These are phyloP conservation scores for Stegodyphus dumicola DNA, from an alignment of 1,140 invertebrate genomes.

Conservation along the genomic window DNA sequence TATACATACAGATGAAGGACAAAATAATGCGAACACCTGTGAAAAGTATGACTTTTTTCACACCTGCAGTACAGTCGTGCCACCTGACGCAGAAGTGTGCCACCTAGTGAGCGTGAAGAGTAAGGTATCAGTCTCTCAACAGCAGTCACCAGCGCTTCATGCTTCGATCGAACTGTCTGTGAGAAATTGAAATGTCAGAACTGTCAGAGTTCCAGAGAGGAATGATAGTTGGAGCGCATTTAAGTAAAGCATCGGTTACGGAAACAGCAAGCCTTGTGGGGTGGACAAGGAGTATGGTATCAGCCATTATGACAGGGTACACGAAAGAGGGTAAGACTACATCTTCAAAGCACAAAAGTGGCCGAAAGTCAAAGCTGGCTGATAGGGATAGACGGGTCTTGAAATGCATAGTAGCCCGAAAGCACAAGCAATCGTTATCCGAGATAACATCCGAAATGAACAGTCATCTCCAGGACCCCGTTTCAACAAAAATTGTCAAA, in stretches of 20 bases:
- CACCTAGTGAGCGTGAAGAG: neutral
- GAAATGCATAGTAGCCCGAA: neutral
- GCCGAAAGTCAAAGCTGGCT: slow-evolving; percentile 13
- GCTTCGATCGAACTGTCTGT: too few relatives aligned
- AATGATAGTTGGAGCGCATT: neutral
- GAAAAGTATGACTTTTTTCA: too few relatives aligned
- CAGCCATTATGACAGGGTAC: neutral
- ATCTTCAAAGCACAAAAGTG: neutral
- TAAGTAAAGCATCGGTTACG: neutral
- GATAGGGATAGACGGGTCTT: slow-evolving; percentile 4
- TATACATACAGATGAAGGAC: too few relatives aligned
- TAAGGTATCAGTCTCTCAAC: neutral
- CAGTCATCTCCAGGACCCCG: slow-evolving; percentile 1
- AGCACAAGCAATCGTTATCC: slow-evolving; percentile 6
- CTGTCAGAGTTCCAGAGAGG: too few relatives aligned
- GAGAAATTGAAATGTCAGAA: too few relatives aligned
- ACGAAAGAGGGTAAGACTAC: slow-evolving; percentile 18
- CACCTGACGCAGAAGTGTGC: neutral
- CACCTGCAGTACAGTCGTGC: too few relatives aligned
- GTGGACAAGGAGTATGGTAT: neutral
- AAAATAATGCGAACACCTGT: too few relatives aligned
- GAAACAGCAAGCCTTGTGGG: neutral
- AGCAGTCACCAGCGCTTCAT: too few relatives aligned
- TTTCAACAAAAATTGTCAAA: neutral
- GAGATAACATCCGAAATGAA: slow-evolving; percentile 18